Base-by-base conservation (phyloP, 2,888 invertebrate species). In the Nycteola revayana region DNA sequence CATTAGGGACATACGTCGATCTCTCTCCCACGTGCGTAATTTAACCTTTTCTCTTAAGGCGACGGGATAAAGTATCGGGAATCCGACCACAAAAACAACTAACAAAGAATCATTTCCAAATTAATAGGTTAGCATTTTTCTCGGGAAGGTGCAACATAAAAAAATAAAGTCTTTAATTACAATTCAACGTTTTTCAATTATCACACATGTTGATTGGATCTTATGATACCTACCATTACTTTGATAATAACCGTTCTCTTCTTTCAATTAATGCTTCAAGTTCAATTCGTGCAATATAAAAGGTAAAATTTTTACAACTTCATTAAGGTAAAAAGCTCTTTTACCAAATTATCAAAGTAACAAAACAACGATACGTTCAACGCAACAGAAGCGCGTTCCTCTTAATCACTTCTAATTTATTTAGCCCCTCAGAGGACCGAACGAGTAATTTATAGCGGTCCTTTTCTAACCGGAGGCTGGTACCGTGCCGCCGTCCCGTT, bases 361-460 rank as follows among this genome's bases (percentile, higher is more conserved):
- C 74, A 68, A 73, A 72, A 75, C 74, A 77, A 80, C 74, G 73
- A 78, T 71, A 72, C 72, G 66, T 75, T 72, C 64, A 66, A 61
- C 69, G 65, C 62, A 72, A 77, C 84, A 81, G 86, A 79, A 86
- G 82, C 84, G 83, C 74, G 81, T 73, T 73, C 72, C 79, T 82
- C 85, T 87, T 88, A 88, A 88, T 88, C 86, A 88, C 87, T 83
- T 84, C 82, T 87, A 88, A 88, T 88, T 88, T 88, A 88, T 87
- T 88, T 87, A 86, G 83, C 77, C 76, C 75, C 80, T 75, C 72
- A 56, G 77, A 85, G 81, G 83, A 74, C 74, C 70, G 68, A 72
- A 62, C 66, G 68, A 58, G 75, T 86, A 75, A 87, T 85, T 85
- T 86, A 85, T 83, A 64, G 75, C 65, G 67, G 65, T 87, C 86